Percentiles rank a stretch among this genome's conserved stretches.
Conservation (phyloP, 2,797 vertebrate genomes). For the Hippopotamyrus pictus region DNA sequence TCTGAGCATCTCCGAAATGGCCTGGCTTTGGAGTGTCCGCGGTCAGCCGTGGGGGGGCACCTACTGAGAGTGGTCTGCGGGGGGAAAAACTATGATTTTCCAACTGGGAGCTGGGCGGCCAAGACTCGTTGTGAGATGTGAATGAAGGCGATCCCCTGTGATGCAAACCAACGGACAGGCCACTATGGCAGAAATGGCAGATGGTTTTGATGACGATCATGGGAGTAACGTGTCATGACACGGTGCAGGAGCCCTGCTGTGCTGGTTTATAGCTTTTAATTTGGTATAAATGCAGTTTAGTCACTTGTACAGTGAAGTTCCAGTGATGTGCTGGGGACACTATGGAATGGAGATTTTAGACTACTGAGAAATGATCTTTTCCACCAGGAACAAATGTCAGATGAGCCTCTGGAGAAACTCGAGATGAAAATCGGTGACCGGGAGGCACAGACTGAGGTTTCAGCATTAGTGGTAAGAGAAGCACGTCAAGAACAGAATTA, state of each 20-base stretch:
- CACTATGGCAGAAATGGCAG: not conserved
- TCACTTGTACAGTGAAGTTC: not conserved
- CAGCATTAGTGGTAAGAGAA: not conserved
- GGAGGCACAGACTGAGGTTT: not conserved
- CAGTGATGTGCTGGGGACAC: not conserved
- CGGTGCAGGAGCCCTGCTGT: not conserved
- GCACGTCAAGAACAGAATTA: not conserved
- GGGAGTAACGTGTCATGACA: not conserved
- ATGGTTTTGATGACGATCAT: not conserved
- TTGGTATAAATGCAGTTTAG: not conserved
- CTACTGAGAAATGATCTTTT: not conserved
- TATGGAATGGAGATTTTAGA: not conserved
- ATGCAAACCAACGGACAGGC: not conserved
- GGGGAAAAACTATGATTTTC: not conserved
- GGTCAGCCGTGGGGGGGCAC: not conserved
- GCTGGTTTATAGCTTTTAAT: not conserved
- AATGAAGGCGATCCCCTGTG: not conserved
- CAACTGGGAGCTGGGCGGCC: not conserved
- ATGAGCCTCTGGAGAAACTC: not conserved
- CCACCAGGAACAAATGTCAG: not conserved
- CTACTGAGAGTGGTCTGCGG: not conserved
- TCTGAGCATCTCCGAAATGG: not conserved
- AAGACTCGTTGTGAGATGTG: not conserved
- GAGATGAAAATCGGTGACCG: not conserved
- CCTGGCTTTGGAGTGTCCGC: not conserved